Conservation (phyloP, 2,113 vertebrate species). For the Aptenodytes forsteri region DNA sequence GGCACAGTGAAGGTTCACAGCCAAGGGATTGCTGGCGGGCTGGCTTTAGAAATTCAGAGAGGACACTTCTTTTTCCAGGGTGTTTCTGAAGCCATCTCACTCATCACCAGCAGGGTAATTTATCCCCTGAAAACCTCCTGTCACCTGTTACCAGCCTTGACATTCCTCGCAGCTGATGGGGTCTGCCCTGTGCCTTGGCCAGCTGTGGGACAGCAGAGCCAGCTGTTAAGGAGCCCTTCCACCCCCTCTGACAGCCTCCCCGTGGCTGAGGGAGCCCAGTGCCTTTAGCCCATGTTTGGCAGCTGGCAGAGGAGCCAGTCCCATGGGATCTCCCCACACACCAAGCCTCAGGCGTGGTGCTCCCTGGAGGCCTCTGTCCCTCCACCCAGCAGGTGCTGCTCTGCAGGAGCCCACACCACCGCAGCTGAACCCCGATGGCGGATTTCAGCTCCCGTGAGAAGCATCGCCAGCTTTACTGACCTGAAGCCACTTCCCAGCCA, state of each 20-base stretch:
- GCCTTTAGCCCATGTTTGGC: fast-evolving
- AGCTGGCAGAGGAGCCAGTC: background rate
- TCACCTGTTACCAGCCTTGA: background rate
- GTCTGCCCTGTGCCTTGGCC: background rate
- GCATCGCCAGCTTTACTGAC: background rate
- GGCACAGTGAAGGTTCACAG: fast-evolving
- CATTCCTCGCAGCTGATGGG: background rate
- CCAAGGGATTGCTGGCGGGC: fast-evolving
- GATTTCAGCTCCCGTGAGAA: fast-evolving
- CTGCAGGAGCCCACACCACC: fast-evolving
- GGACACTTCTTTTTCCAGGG: fast-evolving
- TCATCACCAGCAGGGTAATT: fast-evolving
- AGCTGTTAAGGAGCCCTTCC: background rate
- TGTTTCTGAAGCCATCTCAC: background rate
- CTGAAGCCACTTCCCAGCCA: background rate
- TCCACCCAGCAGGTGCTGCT: background rate
- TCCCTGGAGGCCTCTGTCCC: background rate
- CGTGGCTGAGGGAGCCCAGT: no score
- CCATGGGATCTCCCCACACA: background rate
- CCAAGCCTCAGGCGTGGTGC: no score
- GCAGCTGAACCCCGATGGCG: fast-evolving
- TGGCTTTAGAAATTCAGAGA: background rate
- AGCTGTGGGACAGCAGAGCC: background rate
- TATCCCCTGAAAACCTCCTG: background rate
- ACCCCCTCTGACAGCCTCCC: background rate